These are phyloP conservation scores for Eciton burchellii DNA, from an alignment of 1,140 invertebrate genomes.

Conservation along the genomic window DNA sequence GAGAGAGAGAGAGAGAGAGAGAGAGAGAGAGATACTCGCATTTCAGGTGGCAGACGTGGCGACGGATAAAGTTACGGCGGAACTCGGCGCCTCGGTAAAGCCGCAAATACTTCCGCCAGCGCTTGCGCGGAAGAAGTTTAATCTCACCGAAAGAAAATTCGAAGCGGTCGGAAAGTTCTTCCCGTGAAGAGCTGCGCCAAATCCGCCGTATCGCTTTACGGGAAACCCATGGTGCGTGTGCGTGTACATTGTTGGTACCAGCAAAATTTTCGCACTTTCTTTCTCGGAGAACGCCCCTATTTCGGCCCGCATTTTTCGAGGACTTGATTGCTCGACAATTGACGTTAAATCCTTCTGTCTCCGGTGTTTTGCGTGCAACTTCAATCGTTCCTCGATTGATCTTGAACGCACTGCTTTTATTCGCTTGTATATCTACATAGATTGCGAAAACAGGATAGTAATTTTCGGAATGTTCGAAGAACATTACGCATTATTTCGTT, in stretches of 20 bases:
- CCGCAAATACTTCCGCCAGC: conserved; percentile 47
- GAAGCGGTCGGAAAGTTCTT: conserved; percentile 24
- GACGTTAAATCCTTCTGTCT: neutral
- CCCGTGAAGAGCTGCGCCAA: conserved; percentile 27
- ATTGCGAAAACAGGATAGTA: too few relatives aligned
- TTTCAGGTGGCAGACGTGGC: conserved; percentile 32
- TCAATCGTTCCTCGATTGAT: too few relatives aligned
- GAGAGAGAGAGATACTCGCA: conserved; percentile 18
- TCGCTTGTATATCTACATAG: too few relatives aligned
- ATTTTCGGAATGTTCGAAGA: too few relatives aligned
- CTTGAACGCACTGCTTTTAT: too few relatives aligned
- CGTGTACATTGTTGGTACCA: neutral
- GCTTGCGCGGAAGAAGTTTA: conserved; percentile 42
- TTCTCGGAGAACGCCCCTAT: neutral
- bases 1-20: too few relatives aligned
- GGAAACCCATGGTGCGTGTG: neutral
- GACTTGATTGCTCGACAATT: neutral
- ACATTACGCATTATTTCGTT: too few relatives aligned
- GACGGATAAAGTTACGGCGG: conserved; percentile 35
- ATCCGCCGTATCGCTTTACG: conserved; percentile 31
- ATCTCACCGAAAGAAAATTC: conserved; percentile 52
- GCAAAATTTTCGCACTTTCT: conserved; percentile 27
- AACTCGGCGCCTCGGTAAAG: conserved; percentile 47
- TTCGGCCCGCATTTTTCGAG: neutral
- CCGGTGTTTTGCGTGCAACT: neutral